Evolutionary conservation across 2,888 invertebrate species (phyloP), one percentile per base, ranked within the genome.

Genomic region (Nasonia oneida): DNA sequence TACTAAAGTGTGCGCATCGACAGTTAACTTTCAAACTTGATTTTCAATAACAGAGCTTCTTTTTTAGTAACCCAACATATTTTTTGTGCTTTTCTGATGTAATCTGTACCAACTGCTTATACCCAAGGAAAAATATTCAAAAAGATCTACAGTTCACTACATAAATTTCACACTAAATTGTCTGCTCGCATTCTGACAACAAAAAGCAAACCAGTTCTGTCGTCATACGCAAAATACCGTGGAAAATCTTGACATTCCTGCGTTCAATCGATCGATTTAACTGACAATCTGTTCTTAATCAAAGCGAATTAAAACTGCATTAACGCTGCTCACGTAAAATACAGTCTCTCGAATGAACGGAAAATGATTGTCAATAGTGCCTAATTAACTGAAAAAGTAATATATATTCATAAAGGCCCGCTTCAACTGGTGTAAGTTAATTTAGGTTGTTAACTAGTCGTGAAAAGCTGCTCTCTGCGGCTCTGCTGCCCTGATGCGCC

Each of bases 371-470:
- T 85, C 79, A 83, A 83, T 86, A 53, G 79, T 29, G 79, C 14
- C 61, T 67, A 83, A 86, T 86, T 83, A 86, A 76, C n/a, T 80
- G 70, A 83, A 86, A 79, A 70, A 82, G 70, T 76, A 80, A 79
- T 75, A 81, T 67, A 37, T 74, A 73, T 83, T 76, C 77, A 81
- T 83, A 74, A 64, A 83, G 50, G 37, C 37, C 37, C 18, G 3
- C 33, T 73, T 42, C 73, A 81, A n/a, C 75, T 75, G 57, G 29
- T 84, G n/a, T 84, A 84, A 86, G 81, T 86, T 84, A 84, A 86
- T 86, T 86, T 84, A 78, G 79, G 81, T 84, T 84, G 81, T 83
- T 86, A 86, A 81, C 81, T 74, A 77, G 78, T 84, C 80, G 83
- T 74, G 77, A 87, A 83, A 81, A 83, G 81, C 81, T 73, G 75